phyloP scores from a whole-genome alignment of 1,140 invertebrate genomes.

The Pseudomyrmex cubaensis region DNA sequence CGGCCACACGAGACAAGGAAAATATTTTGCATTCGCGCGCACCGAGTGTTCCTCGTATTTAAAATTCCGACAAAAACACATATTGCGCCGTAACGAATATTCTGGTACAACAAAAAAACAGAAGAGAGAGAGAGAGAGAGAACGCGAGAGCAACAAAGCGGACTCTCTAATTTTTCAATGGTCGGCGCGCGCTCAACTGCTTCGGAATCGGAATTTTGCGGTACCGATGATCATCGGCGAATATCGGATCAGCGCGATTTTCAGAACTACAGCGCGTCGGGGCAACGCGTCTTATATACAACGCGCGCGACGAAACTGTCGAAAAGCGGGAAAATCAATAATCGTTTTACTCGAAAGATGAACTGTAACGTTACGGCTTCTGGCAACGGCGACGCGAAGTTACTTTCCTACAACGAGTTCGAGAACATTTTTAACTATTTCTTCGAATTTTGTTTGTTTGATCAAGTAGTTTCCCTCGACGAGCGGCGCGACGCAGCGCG shows the following conservation, averaged over 20 bases:
- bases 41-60: conserved; percentile 44
- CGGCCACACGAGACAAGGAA: conserved; percentile 46
- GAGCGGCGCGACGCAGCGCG: too few species aligned
- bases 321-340: conserved; percentile 52
- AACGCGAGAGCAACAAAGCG: conserved; percentile 4
- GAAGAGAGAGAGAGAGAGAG: neutral
- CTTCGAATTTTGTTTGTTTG: conserved; percentile 61
- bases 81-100: conserved; percentile 48
- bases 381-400: conserved; percentile 49
- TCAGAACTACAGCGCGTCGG: neutral
- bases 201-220: conserved; percentile 7
- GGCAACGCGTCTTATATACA: conserved; percentile 9
- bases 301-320: conserved; percentile 28
- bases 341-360: conserved; percentile 38
- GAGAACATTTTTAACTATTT: conserved; percentile 53
- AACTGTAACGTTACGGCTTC: conserved; percentile 47
- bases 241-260: conserved; percentile 41
- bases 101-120: neutral
- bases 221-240: neutral
- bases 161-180: conserved; percentile 41
- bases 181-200: neutral
- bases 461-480: conserved; percentile 49
- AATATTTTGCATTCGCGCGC: conserved; percentile 51
- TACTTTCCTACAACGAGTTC: neutral
- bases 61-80: conserved; percentile 53